Evolutionary conservation across 2,888 invertebrate species (phyloP), one percentile per base, ranked within the genome.

Genomic region (Beris morrisii): DNA sequence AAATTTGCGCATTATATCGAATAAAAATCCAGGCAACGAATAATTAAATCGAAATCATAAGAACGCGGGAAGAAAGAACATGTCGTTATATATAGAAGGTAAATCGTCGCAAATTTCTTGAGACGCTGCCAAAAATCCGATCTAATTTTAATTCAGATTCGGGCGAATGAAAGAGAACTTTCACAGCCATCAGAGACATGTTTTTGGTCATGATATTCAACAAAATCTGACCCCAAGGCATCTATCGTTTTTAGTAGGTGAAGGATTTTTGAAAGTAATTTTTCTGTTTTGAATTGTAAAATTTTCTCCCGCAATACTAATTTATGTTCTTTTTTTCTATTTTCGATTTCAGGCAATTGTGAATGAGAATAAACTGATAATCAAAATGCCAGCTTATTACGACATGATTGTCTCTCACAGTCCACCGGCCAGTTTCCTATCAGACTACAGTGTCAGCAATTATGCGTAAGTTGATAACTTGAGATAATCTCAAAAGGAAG

Each of bases 371-470:
- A 22, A 22, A 22, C 3, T 58, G 9, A 22, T 15, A 57, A 31
- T 65, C 32, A 65, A 58, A 32, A 65, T 65, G 65, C 65, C 65
- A 12, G 65, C 57, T 13, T 50, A 56, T 65, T 65, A 57, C 58
- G 65, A 65, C 6, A 84, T 88, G 82, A 83, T 89, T 75, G 86
- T 89, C 69, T 88, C 89, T 72, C 88, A 87, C 77, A 88, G 88
- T 77, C 88, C 89, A 5, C 88, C 88, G 45, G 85, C 86, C 68
- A 84, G 85, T 70, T 87, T 86, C 77, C 79, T 88, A 44, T 78
- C 85, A 61, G 87, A 87, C 75, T 88, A 85, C 79, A 82, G 83
- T 75, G 76, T 76, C 71, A 76, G 75, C 72, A 77, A 69, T 77
- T 80, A 68, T 71, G 76, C 75, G 78, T 78, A 75, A 79, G 84